Percentiles rank a stretch among this genome's conserved stretches.
Conservation (phyloP, 2,797 vertebrate species). For the Sebastes hubbsi region DNA sequence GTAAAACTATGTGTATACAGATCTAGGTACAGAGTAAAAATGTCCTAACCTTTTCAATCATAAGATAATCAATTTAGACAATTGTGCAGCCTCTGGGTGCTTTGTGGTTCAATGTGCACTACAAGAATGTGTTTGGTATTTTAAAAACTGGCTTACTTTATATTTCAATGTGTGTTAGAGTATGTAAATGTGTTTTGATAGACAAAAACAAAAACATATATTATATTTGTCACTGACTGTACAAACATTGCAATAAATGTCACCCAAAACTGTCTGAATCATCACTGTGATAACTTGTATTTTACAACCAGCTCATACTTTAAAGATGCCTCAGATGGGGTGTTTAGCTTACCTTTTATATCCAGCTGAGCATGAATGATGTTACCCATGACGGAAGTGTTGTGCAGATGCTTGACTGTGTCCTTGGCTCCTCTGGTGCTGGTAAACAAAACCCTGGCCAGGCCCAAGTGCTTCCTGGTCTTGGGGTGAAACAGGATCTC, state of each 20-base stretch:
- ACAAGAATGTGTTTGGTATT: not conserved
- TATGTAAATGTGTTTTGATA: not conserved
- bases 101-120: not conserved
- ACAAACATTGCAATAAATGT: not conserved
- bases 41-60: not conserved
- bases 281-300: not conserved
- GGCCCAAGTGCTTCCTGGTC: conserved; percentile 92
- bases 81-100: not conserved
- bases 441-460: conserved; percentile 92
- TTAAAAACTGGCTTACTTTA: not conserved
- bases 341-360: conserved; percentile 85
- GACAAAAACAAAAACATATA: not conserved
- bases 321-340: not conserved
- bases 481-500: conserved; percentile 94
- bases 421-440: conserved; percentile 93
- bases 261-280: not conserved
- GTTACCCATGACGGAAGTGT: conserved; percentile 95
- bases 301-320: not conserved
- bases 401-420: conserved; percentile 92
- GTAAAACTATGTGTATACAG: not conserved
- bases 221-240: not conserved
- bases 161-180: not conserved
- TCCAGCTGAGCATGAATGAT: conserved; percentile 96
- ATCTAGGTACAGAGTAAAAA: not conserved
- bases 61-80: not conserved